Base-by-base conservation (phyloP, 2,797 vertebrate genomes). In the Nyctalus aviator region DNA sequence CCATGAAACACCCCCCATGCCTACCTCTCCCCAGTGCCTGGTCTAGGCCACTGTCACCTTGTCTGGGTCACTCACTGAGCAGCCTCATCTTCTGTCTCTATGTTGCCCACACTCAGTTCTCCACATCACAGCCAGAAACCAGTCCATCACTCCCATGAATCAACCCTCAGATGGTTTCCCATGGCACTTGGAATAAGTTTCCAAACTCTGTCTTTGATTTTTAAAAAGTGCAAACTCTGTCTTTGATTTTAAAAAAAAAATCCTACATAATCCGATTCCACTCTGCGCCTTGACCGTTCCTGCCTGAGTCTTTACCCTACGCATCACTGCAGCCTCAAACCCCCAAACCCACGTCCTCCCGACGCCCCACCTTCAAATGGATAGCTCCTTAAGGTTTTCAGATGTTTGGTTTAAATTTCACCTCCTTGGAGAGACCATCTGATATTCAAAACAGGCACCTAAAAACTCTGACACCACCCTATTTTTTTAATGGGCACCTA, bases 221-320 rank as follows among this genome's bases (percentile, higher is more conserved):
- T 62, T n/a, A n/a, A n/a, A n/a, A 72, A 76, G 57, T 27, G 10
- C 20, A 75, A 88, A 72, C 23, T 64, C 27, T 3, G 66, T 62
- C 50, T 37, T 37, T 44, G 32, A 85, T 55, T 37, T 62, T 62
- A 53, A 35, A 88, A 94, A 53, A 35, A 88, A 94, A 59, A 79
- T 59, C 32, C 27, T 17, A 27, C 2, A 11, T 59, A 41, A 90
- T n/a, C 30, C 25, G 35, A 3, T 48, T 12, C 14, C 10, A n/a
- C 32, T 17, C 9, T 77, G 23, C 0, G 17, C 27, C 69, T 62
- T 90, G 68, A 18, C 46, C 8, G 12, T 62, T 53, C 13, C 66
- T 89, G 53, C 10, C 35, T 17, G 64, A 48, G 48, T 27, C 35
- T 89, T 37, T 20, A 68, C 2, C 25, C 5, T 21, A 46, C 37